phyloP scores from a whole-genome alignment of 2,113 vertebrate species.

The Coturnix japonica region DNA sequence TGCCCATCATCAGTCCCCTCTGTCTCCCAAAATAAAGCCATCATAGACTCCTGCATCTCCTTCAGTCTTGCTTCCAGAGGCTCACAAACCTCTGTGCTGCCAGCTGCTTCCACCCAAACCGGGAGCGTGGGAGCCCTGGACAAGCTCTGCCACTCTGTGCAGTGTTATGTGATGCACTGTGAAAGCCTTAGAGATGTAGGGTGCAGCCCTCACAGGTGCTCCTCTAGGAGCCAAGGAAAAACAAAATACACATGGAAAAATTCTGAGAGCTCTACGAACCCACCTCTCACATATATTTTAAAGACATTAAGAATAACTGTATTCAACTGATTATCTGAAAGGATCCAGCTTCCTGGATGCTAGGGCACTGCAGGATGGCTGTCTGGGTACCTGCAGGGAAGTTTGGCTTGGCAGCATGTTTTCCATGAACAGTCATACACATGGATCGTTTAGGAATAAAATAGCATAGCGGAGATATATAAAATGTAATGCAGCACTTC shows the following conservation, averaged over 20 bases:
- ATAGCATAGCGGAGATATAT: not conserved
- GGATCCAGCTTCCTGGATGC: not conserved
- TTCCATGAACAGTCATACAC: not conserved
- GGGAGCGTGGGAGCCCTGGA: not conserved
- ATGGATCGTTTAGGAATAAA: not conserved
- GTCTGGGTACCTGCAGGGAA: not conserved
- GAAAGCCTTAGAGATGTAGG: not conserved
- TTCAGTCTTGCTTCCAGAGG: not conserved
- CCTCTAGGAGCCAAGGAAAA: not conserved
- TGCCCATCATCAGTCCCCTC: not conserved
- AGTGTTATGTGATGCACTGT: not conserved
- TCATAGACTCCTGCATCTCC: not conserved
- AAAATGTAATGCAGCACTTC: not conserved
- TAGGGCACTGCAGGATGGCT: not conserved
- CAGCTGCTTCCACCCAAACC: not conserved
- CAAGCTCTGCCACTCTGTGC: not conserved
- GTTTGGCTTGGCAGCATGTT: not conserved
- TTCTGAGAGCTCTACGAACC: not conserved
- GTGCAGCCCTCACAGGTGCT: not conserved
- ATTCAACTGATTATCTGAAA: not conserved
- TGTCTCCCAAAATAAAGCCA: not conserved
- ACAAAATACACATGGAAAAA: not conserved
- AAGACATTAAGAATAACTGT: not conserved
- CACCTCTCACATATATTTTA: not conserved
- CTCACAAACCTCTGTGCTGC: rapidly evolving